Conservation (phyloP, 1,140 invertebrate species). For the Solenopsis invicta region DNA sequence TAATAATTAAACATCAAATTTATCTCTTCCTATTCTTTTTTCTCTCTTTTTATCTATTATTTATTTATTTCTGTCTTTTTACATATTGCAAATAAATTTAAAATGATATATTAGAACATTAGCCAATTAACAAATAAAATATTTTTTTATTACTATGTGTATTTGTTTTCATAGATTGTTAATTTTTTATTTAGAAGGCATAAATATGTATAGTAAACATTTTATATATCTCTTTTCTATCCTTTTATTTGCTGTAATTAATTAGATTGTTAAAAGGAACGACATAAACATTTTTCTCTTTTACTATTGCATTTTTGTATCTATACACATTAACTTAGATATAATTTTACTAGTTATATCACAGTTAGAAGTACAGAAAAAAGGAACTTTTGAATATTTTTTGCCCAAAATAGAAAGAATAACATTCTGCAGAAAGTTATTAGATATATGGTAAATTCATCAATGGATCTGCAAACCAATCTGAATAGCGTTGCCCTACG, state of each 20-base stretch:
- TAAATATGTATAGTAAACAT: not conserved
- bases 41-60: not conserved
- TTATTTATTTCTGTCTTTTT: not conserved
- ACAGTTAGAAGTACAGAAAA: not conserved
- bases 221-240: not conserved
- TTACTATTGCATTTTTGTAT: not conserved
- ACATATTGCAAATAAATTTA: not conserved
- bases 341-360: no score
- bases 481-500: conserved; percentile 4
- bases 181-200: not conserved
- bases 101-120: not conserved
- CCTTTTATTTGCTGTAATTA: not conserved
- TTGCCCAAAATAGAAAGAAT: not conserved
- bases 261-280: not conserved
- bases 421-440: not conserved
- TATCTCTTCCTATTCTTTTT: not conserved
- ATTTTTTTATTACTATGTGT: not conserved
- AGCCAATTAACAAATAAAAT: not conserved
- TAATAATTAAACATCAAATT: not conserved
- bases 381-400: not conserved
- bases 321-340: not conserved
- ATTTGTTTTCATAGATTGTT: not conserved
- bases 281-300: not conserved
- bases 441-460: not conserved
- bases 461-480: not conserved